Evolutionary conservation across 2,113 vertebrate species (phyloP), one percentile per base, ranked within the genome.

Genomic region (Alaudala cheleensis): DNA sequence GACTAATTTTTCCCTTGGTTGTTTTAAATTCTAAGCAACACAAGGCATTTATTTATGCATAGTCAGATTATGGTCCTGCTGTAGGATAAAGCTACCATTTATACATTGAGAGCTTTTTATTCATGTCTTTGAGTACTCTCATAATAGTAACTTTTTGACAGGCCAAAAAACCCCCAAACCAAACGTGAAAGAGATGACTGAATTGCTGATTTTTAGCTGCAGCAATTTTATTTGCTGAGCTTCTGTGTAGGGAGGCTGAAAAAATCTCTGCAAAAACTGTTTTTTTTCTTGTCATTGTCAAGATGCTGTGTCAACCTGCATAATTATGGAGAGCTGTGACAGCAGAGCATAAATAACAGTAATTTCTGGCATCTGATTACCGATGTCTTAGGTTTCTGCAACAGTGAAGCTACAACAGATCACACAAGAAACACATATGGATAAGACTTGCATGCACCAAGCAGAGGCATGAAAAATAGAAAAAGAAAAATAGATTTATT

Each of bases 321-420:
- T 90, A 94, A 93, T 96, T 96, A 85, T 50, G 71, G 83, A 87
- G 81, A 94, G 44, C 85, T 90, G 51, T 91, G 88, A 90, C 65
- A 95, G 85, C 51, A 76, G 44, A 65, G 62, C 0, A 12, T 73
- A 95, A 96, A 93, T 94, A 92, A 90, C 58, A 80, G 80, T 91
- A 81, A 95, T 96, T 91, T 88, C 93, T 95, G 66, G 50, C 88
- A 80, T 71, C 66, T 86, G 88, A 85, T 94, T 91, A 85, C 73
- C 85, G 73, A 60, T 33, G 45, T 89, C 60, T 81, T 83, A 50
- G 22, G 17, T 89, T 92, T 92, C 34, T 92, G 67, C 40, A 67
- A 24, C 24, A 85, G 53, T 45, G 29, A 69, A 83, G 40, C 40
- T 86, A 39, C 50, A 66, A 64, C 50, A 81, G 73, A 80, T 64